phyloP scores from a whole-genome alignment of 1,140 invertebrate genomes.

The Diploscapter pachys region DNA sequence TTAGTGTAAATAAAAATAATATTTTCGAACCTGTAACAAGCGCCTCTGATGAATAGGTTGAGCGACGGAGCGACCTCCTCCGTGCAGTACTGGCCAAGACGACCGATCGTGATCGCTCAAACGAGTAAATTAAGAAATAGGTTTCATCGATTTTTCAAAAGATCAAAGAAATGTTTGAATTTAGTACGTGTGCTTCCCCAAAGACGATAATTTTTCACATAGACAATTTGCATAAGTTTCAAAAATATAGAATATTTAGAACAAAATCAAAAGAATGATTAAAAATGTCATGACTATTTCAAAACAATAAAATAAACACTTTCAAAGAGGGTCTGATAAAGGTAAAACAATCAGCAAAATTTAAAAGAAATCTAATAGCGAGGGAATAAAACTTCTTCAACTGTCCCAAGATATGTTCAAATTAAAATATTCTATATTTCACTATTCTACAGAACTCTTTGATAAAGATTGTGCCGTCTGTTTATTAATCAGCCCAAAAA shows the following conservation, averaged over 20 bases:
- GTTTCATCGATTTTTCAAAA: no score
- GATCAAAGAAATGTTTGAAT: no score
- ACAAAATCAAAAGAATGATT: neutral
- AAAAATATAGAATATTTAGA: neutral
- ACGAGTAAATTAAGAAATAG: constrained; percentile 1
- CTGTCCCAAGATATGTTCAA: constrained; percentile 24
- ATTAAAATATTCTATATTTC: no score
- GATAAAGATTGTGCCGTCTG: no score
- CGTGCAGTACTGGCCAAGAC: constrained; percentile 99
- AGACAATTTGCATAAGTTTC: neutral
- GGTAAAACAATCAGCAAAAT: neutral
- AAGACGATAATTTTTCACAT: no score
- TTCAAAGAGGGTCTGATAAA: neutral
- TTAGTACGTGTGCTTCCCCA: no score
- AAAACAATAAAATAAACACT: neutral
- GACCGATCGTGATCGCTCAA: constrained; percentile 99
- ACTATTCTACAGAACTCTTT: no score
- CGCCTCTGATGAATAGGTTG: constrained; percentile 99
- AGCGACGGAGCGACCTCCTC: constrained; percentile 98
- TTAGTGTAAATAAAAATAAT: neutral
- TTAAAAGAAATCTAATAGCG: neutral
- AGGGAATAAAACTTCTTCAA: constrained; percentile 10
- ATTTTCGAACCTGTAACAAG: constrained; percentile 84
- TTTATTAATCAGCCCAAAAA: constrained; percentile 8
- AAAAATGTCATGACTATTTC: neutral